Conservation (phyloP, 2,797 vertebrate species). For the Molossus alvarezi region DNA sequence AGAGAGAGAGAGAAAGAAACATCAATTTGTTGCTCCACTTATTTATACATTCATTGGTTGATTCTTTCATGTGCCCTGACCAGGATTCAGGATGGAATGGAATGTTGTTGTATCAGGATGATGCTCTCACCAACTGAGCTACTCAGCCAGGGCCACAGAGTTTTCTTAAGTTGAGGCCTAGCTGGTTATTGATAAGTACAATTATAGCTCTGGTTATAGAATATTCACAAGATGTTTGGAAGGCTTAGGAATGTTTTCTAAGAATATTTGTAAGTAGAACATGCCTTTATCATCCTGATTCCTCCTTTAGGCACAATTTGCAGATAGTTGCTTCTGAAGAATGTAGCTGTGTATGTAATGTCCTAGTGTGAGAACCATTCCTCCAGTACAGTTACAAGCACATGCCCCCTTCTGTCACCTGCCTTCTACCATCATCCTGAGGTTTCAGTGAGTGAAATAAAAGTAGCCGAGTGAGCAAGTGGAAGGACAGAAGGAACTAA, state of each 20-base stretch:
- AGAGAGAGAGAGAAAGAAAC: not conserved
- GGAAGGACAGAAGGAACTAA: conserved; percentile 9
- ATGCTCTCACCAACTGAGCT: not conserved
- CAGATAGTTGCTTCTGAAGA: conserved; percentile 9
- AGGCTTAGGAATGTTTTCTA: not conserved
- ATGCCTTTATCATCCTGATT: not conserved
- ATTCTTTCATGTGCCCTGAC: not conserved
- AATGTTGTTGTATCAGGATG: not conserved
- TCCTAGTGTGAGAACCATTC: not conserved
- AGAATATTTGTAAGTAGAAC: not conserved
- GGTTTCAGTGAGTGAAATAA: conserved; percentile 12
- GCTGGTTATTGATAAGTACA: not conserved
- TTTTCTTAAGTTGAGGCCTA: conserved; percentile 45
- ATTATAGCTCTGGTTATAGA: conserved; percentile 3
- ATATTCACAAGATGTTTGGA: not conserved
- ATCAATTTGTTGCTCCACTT: not conserved
- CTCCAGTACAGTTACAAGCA: not conserved
- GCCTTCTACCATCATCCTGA: not conserved
- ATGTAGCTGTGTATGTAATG: not conserved
- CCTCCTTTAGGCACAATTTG: conserved; percentile 36
- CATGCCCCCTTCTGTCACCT: not conserved
- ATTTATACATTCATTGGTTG: not conserved
- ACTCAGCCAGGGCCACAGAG: not conserved
- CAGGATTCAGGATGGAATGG: not conserved
- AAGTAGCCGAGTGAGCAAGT: not conserved